Evolutionary conservation across 2,113 vertebrate genomes (phyloP).

Genomic region (Sigmodon hispidus): DNA sequence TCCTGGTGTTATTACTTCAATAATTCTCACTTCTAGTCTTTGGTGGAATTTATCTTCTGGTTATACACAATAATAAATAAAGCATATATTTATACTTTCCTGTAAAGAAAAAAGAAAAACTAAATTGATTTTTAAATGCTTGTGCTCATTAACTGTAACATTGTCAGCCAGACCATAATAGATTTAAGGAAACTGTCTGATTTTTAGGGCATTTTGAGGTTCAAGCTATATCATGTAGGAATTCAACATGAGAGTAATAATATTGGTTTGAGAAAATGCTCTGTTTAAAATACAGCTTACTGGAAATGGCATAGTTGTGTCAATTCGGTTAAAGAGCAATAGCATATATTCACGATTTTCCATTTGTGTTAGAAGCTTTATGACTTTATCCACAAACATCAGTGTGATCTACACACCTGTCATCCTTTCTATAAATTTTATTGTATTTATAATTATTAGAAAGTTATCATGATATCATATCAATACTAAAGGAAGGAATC

Average conservation of each 20-base stretch:
- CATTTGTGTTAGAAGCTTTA: background rate
- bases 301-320: background rate
- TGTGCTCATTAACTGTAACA: background rate
- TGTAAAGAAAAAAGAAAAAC: no score
- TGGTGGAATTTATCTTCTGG: background rate
- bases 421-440: background rate
- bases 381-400: background rate
- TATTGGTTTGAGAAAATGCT: background rate
- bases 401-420: background rate
- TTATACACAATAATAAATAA: background rate
- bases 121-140: background rate
- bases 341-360: background rate
- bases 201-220: background rate
- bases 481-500: background rate
- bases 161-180: background rate
- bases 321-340: background rate
- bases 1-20: no score
- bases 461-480: background rate
- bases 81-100: background rate
- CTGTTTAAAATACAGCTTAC: background rate
- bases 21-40: background rate
- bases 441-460: background rate
- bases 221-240: background rate
- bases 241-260: background rate
- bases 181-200: background rate